A percentile compares a stretch with the other conserved stretches of the same genome.
phyloP scores from a whole-genome alignment of 35 echinoderm and acorn worm genomes.

The Chiridota heheva region DNA sequence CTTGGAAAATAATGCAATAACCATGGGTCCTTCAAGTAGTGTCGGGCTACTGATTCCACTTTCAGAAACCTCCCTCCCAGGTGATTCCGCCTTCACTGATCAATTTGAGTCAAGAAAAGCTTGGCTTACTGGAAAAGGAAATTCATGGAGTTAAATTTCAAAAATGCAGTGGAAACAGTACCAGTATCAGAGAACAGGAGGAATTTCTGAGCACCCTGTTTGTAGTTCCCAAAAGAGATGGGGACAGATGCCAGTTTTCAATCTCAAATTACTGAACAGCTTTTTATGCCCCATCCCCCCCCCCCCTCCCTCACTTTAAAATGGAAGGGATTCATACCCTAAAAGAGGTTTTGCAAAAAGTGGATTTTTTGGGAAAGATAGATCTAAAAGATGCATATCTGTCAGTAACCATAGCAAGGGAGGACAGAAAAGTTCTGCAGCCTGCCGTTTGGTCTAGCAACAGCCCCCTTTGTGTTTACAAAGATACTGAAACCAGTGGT shows the following conservation, averaged over 20 bases:
- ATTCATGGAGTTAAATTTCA: slow-evolving; percentile 14
- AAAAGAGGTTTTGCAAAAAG: background rate
- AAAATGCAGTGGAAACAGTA: slow-evolving; percentile 25
- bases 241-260: slow-evolving; percentile 35
- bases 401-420: slow-evolving; percentile 2
- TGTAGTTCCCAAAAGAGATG: slow-evolving; percentile 27
- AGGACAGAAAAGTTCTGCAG: slow-evolving; percentile 16
- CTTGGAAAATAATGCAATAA: background rate
- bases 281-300: background rate
- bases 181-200: background rate
- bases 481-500: slow-evolving; percentile 46
- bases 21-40: slow-evolving; percentile 19
- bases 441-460: background rate
- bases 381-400: slow-evolving; percentile 33
- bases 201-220: slow-evolving; percentile 20
- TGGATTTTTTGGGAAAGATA: slow-evolving; percentile 25
- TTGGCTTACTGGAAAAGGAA: background rate
- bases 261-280: slow-evolving; percentile 13
- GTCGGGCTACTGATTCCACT: slow-evolving; percentile 29
- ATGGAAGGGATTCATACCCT: slow-evolving; percentile 10
- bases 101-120: background rate
- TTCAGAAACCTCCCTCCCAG: slow-evolving; percentile 15
- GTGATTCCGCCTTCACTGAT: background rate
- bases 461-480: slow-evolving; percentile 17
- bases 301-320: slow-evolving; percentile 51